Evolutionary conservation across 2,113 vertebrate genomes (phyloP), one percentile per base, ranked within the genome.

Genomic region (Cinclus cinclus): DNA sequence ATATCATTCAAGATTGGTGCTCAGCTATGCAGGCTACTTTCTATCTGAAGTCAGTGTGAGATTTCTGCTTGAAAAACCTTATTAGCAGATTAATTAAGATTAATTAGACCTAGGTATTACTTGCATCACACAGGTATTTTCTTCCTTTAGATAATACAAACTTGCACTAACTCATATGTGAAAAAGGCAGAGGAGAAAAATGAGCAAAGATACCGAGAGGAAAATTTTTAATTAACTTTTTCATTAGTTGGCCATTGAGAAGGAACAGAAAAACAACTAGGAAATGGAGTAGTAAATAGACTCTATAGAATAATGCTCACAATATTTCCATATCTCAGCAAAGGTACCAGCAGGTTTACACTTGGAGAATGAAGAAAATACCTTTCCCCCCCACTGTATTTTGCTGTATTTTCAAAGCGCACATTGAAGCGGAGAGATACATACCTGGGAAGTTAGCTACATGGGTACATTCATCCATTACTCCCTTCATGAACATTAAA

Each of bases 401-500:
- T 71, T 31, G 35, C 35, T 37, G 35, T 37, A 37, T 96, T 91
- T 65, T 81, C 56, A 77, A 92, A 86, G 69, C 46, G 55, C 28
- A 79, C 25, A 24, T 41, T 69, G 85, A 80, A 97, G 87, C 60
- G 41, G 89, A 55, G 6, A 63, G 94, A 60, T 28, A 53, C 96
- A 63, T 96, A 99, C 99, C 99, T 97, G 99, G 99, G 95, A 99
- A 99, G 96, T 99, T 99, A 87, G 98, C 99, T 93, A 99, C 99
- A 49, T 99, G 99, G 41, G 99, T 99, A 94, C 99, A 99, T 95
- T 99, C 99, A 62, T 99, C 99, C 99, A 99, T 99, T 50, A 99
- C 99, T 37, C 99, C 99, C 97, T 99, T 99, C 99, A 99, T 99
- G 97, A 99, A 99, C 91, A 98, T 97, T 56, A 99, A 97, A 3